Base-by-base conservation (phyloP, 2,113 vertebrate species). In the Catharus minimus region DNA sequence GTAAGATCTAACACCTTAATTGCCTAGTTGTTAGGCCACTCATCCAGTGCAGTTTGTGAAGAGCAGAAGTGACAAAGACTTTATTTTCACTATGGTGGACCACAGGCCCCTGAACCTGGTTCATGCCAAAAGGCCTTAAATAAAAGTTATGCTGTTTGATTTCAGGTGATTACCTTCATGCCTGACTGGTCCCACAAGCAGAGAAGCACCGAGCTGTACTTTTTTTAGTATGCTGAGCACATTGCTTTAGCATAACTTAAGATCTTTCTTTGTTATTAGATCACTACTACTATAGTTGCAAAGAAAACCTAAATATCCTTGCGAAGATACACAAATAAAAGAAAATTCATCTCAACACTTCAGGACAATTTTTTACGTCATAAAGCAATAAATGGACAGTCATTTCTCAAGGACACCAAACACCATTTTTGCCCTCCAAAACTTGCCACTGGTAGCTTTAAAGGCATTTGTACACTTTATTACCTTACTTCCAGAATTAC, bases 331-430 rank as follows among this genome's bases (percentile, higher is more conserved):
- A 71, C 3, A 66, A 74, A 55, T 22, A 36, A 47, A 78, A 65
- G 38, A 72, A 69, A 87, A 82, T 27, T 16, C 66, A 47, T 32
- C 46, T 72, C 41, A 84, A 78, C 15, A n/a, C 39, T 82, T 93
- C 46, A 88, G 71, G 75, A 47, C 71, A 69, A 30, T 62, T 91
- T 89, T 88, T 91, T 80, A 92, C 64, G 80, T 47, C 74, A 89
- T 56, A 90, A 92, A 94, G 65, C 39, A 82, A 58, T 47, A 57
- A 77, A 65, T 2, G 4, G 30, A 78, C 44, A 82, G 33, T 1
- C 17, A 68, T 32, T 79, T 85, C 49, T 75, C 46, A 87, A 61
- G 9, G 62, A 49, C 9, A 82, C 5, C 43, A 60, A 50, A 78
- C 41, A n/a, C 6, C 47, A 33, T 46, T 78, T 86, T 68, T 49